Base-by-base conservation (phyloP, 2,113 vertebrate genomes). In the Sander lucioperca region DNA sequence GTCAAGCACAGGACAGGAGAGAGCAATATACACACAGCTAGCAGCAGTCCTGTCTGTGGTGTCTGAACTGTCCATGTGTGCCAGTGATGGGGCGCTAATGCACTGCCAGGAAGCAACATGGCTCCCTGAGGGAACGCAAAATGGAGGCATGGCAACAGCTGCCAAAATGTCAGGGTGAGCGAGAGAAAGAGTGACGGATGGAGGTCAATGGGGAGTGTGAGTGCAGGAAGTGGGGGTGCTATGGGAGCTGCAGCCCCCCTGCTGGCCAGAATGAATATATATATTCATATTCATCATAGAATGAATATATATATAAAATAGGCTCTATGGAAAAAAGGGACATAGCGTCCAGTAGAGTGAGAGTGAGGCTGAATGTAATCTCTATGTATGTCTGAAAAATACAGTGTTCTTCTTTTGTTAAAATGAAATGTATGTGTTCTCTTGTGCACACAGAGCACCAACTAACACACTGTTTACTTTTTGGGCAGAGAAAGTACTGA, bases 91-190 rank as follows among this genome's bases (percentile, higher is more conserved):
- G 71, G 74, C 3, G 64, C 77, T 90, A 90, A 91, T 90, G 76
- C 83, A 86, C 50, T 12, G 58, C 82, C 62, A 83, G 76, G 75
- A 83, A 83, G 54, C 79, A 87, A 87, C 82, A 87, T 88, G 86
- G 82, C 72, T 87, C 77, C 86, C 89, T 18, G 27, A 59, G 87
- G 87, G 67, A 73, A 64, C 1, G n/a, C 82, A 90, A 89, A 85
- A 88, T 88, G 86, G 88, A 84, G 76, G 72, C 48, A 73, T 8
- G 61, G 58, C 39, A 79, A 80, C 82, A 80, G 86, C 82, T 91
- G 84, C 77, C 77, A 86, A 86, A 86, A 82, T 85, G 83, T 85
- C 86, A 86, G 81, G 76, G 48, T 72, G 64, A 75, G 47, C 48
- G 43, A 66, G 45, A 61, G 25, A 27, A 10, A n/a, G 12, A 53